phyloP scores from a whole-genome alignment of 2,113 vertebrate species.

The Hippoglossus stenolepis region DNA sequence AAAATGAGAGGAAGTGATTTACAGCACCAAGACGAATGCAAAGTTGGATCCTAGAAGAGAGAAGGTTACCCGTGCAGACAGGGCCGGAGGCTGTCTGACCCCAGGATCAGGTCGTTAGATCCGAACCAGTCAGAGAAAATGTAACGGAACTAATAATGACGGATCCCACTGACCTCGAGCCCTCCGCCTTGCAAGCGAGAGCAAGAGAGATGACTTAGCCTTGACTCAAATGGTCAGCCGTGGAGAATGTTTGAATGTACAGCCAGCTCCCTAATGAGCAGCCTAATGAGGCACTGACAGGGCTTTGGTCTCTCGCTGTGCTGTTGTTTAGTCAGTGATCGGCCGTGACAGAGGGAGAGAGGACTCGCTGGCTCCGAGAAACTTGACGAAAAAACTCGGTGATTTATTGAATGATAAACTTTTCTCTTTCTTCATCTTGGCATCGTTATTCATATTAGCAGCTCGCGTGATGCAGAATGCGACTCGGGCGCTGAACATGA shows the following conservation, averaged over 20 bases:
- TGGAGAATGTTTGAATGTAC: slow-evolving; percentile 53
- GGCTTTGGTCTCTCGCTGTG: slow-evolving; percentile 48
- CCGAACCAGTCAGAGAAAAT: slow-evolving; percentile 61
- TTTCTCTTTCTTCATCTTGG: slow-evolving; percentile 14
- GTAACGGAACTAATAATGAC: slow-evolving; percentile 67
- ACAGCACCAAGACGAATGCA: slow-evolving; percentile 14
- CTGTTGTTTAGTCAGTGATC: slow-evolving; percentile 53
- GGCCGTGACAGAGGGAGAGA: slow-evolving; percentile 40
- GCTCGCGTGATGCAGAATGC: slow-evolving; percentile 28
- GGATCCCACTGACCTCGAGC: slow-evolving; percentile 53
- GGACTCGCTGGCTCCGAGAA: slow-evolving; percentile 30
- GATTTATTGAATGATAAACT: slow-evolving; percentile 53
- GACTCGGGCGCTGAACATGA: slow-evolving; percentile 46
- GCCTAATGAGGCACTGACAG: slow-evolving; percentile 67
- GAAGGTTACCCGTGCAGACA: slow-evolving; percentile 39
- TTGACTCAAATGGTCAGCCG: slow-evolving; percentile 60
- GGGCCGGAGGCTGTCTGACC: slow-evolving; percentile 49
- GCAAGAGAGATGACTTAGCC: slow-evolving; percentile 52
- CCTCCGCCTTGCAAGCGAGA: slow-evolving; percentile 24
- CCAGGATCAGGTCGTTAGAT: slow-evolving; percentile 48
- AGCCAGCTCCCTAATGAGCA: slow-evolving; percentile 66
- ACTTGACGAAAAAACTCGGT: slow-evolving; percentile 24
- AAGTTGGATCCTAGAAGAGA: slow-evolving; percentile 24
- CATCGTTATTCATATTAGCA: slow-evolving; percentile 46
- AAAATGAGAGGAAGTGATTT: slow-evolving; percentile 27